Evolutionary conservation across 2,797 vertebrate species (phyloP).

Genomic region (Peromyscus attwateri): DNA sequence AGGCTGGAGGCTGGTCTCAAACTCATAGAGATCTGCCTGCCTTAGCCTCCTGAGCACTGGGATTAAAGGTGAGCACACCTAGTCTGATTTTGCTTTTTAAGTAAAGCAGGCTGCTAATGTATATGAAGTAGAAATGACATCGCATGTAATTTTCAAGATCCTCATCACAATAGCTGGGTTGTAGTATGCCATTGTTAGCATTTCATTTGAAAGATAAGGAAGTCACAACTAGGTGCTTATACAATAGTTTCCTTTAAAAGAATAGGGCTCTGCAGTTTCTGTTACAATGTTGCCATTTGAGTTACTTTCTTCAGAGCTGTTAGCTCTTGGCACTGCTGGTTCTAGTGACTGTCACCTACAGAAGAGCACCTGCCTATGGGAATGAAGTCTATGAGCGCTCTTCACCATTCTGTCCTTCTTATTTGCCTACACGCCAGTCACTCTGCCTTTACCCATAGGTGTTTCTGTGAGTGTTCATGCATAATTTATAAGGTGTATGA

Average conservation of each 20-base stretch:
- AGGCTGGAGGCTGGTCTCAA: neutral
- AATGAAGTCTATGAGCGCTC: neutral
- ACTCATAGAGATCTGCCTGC: neutral
- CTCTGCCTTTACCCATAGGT: neutral
- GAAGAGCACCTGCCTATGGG: neutral
- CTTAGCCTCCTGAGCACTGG: neutral
- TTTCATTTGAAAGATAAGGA: neutral
- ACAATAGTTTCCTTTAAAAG: neutral
- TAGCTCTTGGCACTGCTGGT: neutral
- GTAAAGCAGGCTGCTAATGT: neutral
- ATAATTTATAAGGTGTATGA: neutral
- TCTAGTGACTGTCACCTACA: neutral
- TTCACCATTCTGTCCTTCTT: neutral
- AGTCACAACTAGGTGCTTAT: neutral
- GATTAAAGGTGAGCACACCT: neutral
- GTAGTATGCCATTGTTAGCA: neutral
- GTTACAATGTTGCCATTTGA: neutral
- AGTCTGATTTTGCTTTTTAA: constrained; percentile 41
- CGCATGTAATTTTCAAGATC: neutral
- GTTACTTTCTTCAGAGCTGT: neutral
- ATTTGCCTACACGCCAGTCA: neutral
- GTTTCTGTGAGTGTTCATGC: neutral
- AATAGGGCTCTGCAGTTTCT: neutral
- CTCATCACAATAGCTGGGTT: neutral
- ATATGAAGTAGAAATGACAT: neutral